Base-by-base conservation (phyloP, 2,888 invertebrate species). In the Drepana falcataria region DNA sequence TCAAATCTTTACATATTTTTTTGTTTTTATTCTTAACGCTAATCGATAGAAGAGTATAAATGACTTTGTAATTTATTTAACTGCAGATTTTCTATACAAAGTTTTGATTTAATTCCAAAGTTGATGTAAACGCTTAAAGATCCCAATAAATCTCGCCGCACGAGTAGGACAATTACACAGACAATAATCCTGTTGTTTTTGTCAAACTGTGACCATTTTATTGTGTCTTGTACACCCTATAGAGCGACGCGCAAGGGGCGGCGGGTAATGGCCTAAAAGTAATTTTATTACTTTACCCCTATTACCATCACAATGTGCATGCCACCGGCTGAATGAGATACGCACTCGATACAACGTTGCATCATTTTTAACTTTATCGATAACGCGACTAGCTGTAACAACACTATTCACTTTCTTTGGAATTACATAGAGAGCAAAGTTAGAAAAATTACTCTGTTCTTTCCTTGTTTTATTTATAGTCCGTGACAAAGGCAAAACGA, bases 271-370 rank as follows among this genome's bases (percentile, higher is more conserved):
- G 91, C 84, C 81, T 90, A 89, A 88, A 80, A 90, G 90, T 91
- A 90, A 91, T 91, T 91, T 91, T 91, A 91, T 90, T 91, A 91
- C 89, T 89, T 84, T 90, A 85, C 87, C 87, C 90, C 90, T 80
- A 91, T 91, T 88, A 90, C 83, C 91, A 90, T 91, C 82, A 90
- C 90, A 90, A 90, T 90, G 87, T 78, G 81, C 83, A 82, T 78
- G 82, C 83, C 81, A 85, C 87, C 84, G 84, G 87, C 73, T 80
- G 81, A 74, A 83, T 82, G 77, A 82, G 85, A 85, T 85, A 82
- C 78, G 79, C 73, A 76, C 69, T 75, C 75, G 79, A 77, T 78
- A 73, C 72, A 59, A 47, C 53, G 40, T 54, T 56, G 51, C 56
- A 37, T 51, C 53, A 52, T 54, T 61, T 54, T 51, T 52, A 49